Percentiles rank a stretch among this genome's conserved stretches.
Conservation (phyloP, 2,888 invertebrate species). For the Conops quadrifasciatus region DNA sequence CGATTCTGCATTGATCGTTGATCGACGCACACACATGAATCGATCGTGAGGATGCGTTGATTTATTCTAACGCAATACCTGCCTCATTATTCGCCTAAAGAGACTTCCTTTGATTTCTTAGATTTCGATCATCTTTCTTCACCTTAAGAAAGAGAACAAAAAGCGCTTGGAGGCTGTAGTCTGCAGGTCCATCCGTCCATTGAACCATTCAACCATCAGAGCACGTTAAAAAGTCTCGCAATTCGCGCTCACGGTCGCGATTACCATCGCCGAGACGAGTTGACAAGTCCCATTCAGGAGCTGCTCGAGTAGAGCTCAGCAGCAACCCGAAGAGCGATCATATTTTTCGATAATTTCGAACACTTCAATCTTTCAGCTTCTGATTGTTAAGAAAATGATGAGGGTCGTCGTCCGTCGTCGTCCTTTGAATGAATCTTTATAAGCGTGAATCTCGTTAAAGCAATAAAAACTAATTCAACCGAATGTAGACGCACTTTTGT, state of each 20-base stretch:
- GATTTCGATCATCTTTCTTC: no score
- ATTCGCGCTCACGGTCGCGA: slow-evolving; percentile 8
- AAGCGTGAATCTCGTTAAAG: slow-evolving; percentile 39
- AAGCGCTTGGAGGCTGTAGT: no score
- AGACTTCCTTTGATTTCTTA: no score
- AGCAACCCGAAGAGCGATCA: slow-evolving; percentile 24
- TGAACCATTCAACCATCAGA: no score
- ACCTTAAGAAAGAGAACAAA: no score
- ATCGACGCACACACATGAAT: not conserved
- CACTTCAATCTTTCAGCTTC: slow-evolving; percentile 25
- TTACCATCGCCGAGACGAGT: slow-evolving; percentile 10
- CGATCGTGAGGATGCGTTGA: slow-evolving; percentile 16
- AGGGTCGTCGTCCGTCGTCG: slow-evolving; percentile 38
- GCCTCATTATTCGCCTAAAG: no score
- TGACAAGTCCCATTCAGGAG: slow-evolving; percentile 26
- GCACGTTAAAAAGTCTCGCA: slow-evolving; percentile 16
- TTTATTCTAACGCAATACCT: not conserved
- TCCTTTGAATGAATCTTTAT: slow-evolving; percentile 34
- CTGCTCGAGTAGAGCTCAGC: slow-evolving; percentile 35
- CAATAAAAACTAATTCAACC: slow-evolving; percentile 15
- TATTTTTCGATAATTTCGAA: slow-evolving; percentile 25
- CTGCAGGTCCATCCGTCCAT: no score
- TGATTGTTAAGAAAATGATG: slow-evolving; percentile 38
- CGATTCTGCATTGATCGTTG: slow-evolving; percentile 32
- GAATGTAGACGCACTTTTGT: slow-evolving; percentile 18